Conservation (phyloP, 2,888 invertebrate genomes). For the Priocnemis perturbator region DNA sequence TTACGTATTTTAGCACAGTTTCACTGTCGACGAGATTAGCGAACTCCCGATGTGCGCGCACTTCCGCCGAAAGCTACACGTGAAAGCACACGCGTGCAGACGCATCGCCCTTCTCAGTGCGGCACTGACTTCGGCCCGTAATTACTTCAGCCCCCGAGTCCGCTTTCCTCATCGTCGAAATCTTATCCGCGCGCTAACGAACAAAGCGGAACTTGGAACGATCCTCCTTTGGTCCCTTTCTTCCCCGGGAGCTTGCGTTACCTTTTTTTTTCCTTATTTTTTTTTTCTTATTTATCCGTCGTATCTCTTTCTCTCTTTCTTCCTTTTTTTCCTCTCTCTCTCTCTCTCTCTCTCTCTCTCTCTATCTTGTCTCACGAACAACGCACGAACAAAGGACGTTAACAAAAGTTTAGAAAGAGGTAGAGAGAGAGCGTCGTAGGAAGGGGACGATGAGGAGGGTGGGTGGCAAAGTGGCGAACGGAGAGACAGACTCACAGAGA, state of each 20-base stretch:
- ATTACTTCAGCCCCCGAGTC: not conserved
- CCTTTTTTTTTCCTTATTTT: constrained; percentile 3
- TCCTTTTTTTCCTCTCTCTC: constrained; percentile 1
- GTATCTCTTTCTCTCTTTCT: constrained; percentile 3
- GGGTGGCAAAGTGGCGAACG: not conserved
- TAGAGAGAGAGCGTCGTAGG: constrained; percentile 15
- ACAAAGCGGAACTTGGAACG: constrained; percentile 17
- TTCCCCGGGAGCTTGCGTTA: constrained; percentile 14
- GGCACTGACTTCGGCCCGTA: not conserved
- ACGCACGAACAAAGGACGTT: constrained; percentile 30
- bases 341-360: not conserved
- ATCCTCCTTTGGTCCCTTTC: constrained; percentile 6
- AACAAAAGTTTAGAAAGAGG: constrained; percentile 22
- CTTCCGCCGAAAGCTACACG: not conserved
- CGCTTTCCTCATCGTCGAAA: constrained; percentile 13
- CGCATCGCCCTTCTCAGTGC: not conserved
- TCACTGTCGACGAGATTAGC: too few species aligned
- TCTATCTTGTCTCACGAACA: constrained; percentile 11
- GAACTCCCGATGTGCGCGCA: not conserved
- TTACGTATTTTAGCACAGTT: too few species aligned
- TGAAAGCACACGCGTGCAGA: not conserved
- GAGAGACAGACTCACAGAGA: not conserved
- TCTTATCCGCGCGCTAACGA: constrained; percentile 19
- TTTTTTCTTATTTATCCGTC: not conserved
- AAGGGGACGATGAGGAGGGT: not conserved